Evolutionary conservation across 2,113 vertebrate genomes (phyloP).

Genomic region (Syngnathoides biaculeatus): DNA sequence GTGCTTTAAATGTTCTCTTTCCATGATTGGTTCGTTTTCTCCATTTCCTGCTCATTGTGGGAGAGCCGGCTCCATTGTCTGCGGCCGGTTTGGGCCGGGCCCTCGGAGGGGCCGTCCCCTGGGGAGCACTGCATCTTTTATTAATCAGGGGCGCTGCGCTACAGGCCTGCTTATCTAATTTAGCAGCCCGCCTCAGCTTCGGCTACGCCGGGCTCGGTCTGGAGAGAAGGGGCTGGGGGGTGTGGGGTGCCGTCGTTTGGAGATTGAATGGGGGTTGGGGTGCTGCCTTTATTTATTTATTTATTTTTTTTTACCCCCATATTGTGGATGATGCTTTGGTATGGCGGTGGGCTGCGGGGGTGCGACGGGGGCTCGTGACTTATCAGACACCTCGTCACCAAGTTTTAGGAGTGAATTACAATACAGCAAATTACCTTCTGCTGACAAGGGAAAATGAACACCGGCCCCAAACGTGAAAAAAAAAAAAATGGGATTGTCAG

Average conservation of each 20-base stretch:
- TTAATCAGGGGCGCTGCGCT: conserved; percentile 77
- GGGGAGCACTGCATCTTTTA: conserved; percentile 79
- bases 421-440: conserved; percentile 81
- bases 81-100: conserved; percentile 53
- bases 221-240: conserved; percentile 49
- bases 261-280: conserved; percentile 55
- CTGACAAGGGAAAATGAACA: conserved; percentile 81
- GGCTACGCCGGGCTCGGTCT: conserved; percentile 60
- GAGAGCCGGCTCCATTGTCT: conserved; percentile 69
- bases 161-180: conserved; percentile 80
- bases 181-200: conserved; percentile 74
- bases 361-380: conserved; percentile 43
- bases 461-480: conserved; percentile 61
- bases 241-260: conserved; percentile 51
- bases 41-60: conserved; percentile 77
- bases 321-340: conserved; percentile 43
- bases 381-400: conserved; percentile 74
- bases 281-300: conserved; percentile 15
- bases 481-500: conserved; percentile 74
- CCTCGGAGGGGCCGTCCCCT: conserved; percentile 68
- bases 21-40: conserved; percentile 74
- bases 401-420: conserved; percentile 78
- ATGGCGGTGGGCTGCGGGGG: background rate
- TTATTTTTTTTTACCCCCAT: conserved; percentile 33
- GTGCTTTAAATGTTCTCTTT: conserved; percentile 75